These are phyloP conservation scores for Athripsodes cinereus DNA, from an alignment of 2,888 invertebrate genomes.

Conservation along the genomic window DNA sequence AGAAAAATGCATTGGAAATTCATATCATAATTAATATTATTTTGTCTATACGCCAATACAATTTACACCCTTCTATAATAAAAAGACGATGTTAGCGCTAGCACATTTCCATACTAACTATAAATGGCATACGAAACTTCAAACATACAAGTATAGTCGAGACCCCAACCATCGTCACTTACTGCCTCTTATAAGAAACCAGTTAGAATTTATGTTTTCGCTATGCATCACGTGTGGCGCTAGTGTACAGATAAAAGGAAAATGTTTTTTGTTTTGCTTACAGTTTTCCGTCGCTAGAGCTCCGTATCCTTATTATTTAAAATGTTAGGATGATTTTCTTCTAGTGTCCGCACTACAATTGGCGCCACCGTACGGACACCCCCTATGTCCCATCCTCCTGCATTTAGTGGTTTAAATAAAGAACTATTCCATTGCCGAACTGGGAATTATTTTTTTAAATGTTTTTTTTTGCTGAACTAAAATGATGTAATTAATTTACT, in stretches of 20 bases:
- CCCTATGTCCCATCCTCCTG: slow-evolving; percentile 9
- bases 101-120: neutral
- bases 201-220: slow-evolving; percentile 6
- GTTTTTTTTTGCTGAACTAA: neutral
- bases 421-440: slow-evolving; percentile 24
- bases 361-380: slow-evolving; percentile 16
- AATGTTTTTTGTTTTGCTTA: neutral
- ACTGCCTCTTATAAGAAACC: neutral
- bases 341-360: neutral
- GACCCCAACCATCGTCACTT: neutral
- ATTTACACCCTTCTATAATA: no score
- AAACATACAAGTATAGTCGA: neutral
- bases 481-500: no score
- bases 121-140: neutral
- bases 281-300: slow-evolving; percentile 15
- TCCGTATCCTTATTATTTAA: slow-evolving; percentile 12
- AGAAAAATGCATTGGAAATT: no score
- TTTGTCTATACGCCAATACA: no score
- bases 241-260: neutral
- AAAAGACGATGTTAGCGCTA: neutral
- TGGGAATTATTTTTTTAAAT: slow-evolving; percentile 5
- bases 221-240: slow-evolving; percentile 16
- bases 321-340: slow-evolving; percentile 1
- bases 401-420: slow-evolving; percentile 13
- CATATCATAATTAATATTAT: no score